These are phyloP conservation scores for Megalopta genalis DNA, from an alignment of 1,140 invertebrate genomes.

Conservation along the genomic window DNA sequence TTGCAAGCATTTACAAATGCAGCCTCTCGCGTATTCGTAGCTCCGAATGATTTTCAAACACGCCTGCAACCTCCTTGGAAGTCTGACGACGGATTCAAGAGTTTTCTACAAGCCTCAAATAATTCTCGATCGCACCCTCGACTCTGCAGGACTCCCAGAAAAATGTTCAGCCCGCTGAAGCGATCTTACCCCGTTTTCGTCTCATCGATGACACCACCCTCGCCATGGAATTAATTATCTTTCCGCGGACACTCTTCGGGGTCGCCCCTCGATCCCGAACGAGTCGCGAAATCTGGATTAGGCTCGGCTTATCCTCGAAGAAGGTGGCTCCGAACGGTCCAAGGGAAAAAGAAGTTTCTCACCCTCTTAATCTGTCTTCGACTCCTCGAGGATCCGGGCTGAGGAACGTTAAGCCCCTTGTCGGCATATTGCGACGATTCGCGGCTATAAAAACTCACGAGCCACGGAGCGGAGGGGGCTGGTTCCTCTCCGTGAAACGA, in stretches of 20 bases:
- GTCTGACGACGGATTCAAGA: no score
- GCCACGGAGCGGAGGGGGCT: constrained; percentile 17
- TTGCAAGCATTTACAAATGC: no score
- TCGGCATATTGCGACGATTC: constrained; percentile 80
- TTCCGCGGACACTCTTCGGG: not conserved
- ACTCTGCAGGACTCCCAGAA: not conserved
- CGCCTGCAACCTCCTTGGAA: no score
- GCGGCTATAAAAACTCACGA: constrained; percentile 77
- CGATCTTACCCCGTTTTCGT: not conserved
- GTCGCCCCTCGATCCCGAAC: not conserved
- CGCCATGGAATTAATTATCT: constrained; percentile 34
- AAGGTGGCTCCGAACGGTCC: not conserved
- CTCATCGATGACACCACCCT: not conserved
- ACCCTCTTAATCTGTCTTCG: constrained; percentile 77
- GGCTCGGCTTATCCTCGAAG: constrained; percentile 67
- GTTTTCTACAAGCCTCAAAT: no score
- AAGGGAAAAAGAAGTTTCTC: constrained; percentile 62
- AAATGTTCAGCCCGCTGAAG: not conserved
- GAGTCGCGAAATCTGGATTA: constrained; percentile 54
- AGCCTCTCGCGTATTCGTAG: no score
- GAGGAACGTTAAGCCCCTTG: constrained; percentile 75
- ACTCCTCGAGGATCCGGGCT: constrained; percentile 52
- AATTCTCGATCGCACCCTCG: not conserved
- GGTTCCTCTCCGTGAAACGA: constrained; percentile 65
- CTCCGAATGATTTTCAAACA: no score